Percentiles rank a stretch among this genome's conserved stretches.
Conservation (phyloP, 2,113 vertebrate genomes). For the Benitochromis conjunctus region DNA sequence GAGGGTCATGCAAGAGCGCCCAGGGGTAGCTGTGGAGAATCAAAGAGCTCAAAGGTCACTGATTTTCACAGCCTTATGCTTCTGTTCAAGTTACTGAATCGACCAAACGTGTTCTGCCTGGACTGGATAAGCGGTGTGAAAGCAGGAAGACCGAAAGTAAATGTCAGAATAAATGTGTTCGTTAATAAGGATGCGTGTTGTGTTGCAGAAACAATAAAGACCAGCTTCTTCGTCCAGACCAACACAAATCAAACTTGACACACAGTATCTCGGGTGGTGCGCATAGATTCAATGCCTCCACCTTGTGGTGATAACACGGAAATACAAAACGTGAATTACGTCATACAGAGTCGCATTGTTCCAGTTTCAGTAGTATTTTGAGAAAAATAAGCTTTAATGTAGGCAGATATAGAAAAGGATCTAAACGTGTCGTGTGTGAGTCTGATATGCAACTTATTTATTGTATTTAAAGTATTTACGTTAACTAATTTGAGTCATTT, state of each 20-base stretch:
- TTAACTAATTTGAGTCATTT: neutral
- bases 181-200: neutral
- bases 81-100: neutral
- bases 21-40: neutral
- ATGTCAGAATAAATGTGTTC: neutral
- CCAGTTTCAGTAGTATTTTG: neutral
- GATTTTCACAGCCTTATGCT: neutral
- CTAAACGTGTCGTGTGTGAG: neutral
- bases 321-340: neutral
- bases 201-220: neutral
- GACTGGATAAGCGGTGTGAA: neutral
- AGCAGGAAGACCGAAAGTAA: too few relatives aligned
- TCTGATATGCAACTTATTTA: neutral
- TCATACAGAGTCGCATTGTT: neutral
- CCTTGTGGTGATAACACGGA: constrained; percentile 16
- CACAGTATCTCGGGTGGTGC: neutral
- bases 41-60: neutral
- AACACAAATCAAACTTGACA: neutral
- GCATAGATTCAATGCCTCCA: constrained; percentile 19
- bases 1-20: neutral
- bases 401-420: neutral
- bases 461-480: neutral
- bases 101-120: neutral
- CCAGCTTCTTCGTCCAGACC: neutral
- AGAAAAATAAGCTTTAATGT: neutral